A percentile compares a stretch with the other conserved stretches of the same genome.
Evolutionary conservation across 2,113 vertebrate genomes (phyloP).

Genomic region (Ploceus nigricollis): DNA sequence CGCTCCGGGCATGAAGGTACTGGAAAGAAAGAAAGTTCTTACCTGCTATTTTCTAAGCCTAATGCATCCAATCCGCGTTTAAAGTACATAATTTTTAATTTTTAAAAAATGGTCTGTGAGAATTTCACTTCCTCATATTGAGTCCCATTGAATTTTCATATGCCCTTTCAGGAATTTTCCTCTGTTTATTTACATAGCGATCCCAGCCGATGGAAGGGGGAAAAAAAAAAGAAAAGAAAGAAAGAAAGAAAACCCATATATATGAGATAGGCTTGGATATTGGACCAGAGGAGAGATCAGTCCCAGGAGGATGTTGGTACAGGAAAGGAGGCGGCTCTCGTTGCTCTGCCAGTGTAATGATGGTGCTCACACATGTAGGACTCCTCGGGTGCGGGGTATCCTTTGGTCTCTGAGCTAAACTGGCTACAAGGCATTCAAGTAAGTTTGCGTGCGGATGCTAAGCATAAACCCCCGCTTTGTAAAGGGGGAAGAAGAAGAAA

Average conservation of each 20-base stretch:
- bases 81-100: background rate
- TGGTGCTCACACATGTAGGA: constrained; percentile 57
- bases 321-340: constrained; percentile 61
- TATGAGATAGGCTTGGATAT: background rate
- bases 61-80: constrained; percentile 36
- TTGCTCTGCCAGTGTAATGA: constrained; percentile 40
- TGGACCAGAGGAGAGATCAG: constrained; percentile 39
- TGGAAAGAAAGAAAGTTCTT: constrained; percentile 76
- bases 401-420: constrained; percentile 34
- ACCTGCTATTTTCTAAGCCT: constrained; percentile 66
- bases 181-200: constrained; percentile 26
- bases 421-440: constrained; percentile 61
- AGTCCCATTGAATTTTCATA: constrained; percentile 38
- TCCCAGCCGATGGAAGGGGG: background rate
- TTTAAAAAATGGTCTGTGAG: background rate
- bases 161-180: constrained; percentile 25
- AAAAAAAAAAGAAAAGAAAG: background rate
- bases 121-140: constrained; percentile 47
- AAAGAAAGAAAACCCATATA: background rate
- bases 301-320: constrained; percentile 43
- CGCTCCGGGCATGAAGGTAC: constrained; percentile 53
- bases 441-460: constrained; percentile 69
- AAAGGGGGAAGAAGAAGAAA: background rate
- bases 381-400: constrained; percentile 47
- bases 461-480: background rate